Evolutionary conservation across 2,888 invertebrate species (phyloP).

Genomic region (Drosophila eohydei): DNA sequence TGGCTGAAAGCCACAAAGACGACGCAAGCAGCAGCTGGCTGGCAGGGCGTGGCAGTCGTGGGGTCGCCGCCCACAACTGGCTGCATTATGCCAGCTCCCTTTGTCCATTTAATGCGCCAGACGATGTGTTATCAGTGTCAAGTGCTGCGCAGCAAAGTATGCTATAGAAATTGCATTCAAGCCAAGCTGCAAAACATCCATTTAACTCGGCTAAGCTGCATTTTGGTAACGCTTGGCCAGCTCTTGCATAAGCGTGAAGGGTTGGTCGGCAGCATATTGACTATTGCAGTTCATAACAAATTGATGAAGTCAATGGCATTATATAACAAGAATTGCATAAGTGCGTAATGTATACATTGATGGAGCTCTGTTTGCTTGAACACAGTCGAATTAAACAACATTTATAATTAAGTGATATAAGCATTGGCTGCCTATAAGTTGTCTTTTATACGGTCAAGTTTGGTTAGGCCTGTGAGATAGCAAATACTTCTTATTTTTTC

Average conservation of each 20-base stretch:
- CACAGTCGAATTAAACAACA: neutral
- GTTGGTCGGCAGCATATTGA: too few species aligned
- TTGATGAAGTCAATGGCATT: neutral
- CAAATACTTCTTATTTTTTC: too few species aligned
- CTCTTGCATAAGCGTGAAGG: conserved; percentile 31
- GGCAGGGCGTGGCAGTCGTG: conserved; percentile 3
- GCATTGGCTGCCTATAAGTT: neutral
- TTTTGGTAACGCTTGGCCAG: conserved; percentile 3
- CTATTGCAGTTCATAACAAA: neutral
- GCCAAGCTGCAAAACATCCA: conserved; percentile 14
- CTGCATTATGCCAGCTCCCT: conserved; percentile 61
- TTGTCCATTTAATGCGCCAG: conserved; percentile 76
- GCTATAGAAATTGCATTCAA: conserved; percentile 56
- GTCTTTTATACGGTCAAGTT: too few species aligned
- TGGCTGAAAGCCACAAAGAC: conserved; percentile 54
- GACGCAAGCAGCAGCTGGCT: neutral
- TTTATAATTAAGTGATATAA: neutral
- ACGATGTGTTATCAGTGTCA: conserved; percentile 80
- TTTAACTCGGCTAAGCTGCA: conserved; percentile 42
- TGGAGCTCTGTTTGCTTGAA: neutral
- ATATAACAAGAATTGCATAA: conserved; percentile 4
- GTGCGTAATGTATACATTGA: neutral
- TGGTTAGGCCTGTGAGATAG: too few species aligned
- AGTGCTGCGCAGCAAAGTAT: conserved; percentile 72
- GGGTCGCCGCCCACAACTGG: conserved; percentile 34